These are phyloP conservation scores for Micronisus gabar DNA, from an alignment of 2,113 vertebrate species.

Conservation along the genomic window DNA sequence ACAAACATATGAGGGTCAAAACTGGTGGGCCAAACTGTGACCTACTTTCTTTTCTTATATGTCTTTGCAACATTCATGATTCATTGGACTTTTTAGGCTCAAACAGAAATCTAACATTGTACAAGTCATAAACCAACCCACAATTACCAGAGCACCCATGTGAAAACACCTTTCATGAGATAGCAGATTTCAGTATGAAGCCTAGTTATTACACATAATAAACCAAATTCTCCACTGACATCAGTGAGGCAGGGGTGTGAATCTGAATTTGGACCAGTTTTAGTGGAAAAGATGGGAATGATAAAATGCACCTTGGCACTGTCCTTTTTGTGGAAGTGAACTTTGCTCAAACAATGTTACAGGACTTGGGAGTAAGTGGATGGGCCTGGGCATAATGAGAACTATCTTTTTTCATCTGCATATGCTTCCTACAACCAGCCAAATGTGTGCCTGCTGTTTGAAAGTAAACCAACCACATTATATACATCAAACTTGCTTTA, in stretches of 20 bases:
- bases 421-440: neutral
- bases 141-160: neutral
- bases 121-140: neutral
- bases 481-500: neutral
- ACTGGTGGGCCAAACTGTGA: neutral
- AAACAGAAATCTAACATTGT: neutral
- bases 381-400: neutral
- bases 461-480: neutral
- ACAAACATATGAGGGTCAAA: neutral
- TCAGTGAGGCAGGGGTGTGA: neutral
- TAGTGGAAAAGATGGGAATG: neutral
- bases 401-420: neutral
- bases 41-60: neutral
- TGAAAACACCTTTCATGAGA: constrained; percentile 6
- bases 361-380: neutral
- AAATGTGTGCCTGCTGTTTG: neutral
- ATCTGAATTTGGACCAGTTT: neutral
- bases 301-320: neutral
- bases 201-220: constrained; percentile 30
- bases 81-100: neutral
- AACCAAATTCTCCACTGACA: neutral
- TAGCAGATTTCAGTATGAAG: constrained; percentile 13
- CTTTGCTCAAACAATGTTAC: neutral
- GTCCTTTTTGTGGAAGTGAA: neutral
- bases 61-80: neutral